Percentiles rank a stretch among this genome's conserved stretches.
Conservation (phyloP, 2,888 invertebrate genomes). For the Notocelia uddmanniana region DNA sequence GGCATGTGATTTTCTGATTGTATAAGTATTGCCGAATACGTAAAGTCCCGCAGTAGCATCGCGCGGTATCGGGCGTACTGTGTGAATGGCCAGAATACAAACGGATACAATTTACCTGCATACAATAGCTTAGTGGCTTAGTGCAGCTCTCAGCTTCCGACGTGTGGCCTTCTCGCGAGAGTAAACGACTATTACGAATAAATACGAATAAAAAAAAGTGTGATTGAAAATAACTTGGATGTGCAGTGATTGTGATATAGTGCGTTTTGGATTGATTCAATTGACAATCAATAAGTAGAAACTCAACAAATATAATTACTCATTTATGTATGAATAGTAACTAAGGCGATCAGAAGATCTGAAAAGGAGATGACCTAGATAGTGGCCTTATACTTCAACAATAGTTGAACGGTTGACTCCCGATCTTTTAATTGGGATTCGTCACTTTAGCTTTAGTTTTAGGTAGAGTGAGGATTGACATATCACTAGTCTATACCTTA, state of each 20-base stretch:
- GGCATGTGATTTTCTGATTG: constrained; percentile 61
- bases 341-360: neutral
- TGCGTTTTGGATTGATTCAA: neutral
- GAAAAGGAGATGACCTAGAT: neutral
- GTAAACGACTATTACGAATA: constrained; percentile 51
- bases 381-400: neutral
- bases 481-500: too few relatives aligned
- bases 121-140: constrained; percentile 84
- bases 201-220: constrained; percentile 32
- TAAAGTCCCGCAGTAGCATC: constrained; percentile 34
- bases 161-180: constrained; percentile 72
- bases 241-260: constrained; percentile 35
- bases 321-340: neutral
- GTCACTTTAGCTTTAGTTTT: neutral
- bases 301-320: neutral
- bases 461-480: too few relatives aligned
- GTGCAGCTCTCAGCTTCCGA: constrained; percentile 81
- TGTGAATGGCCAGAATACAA: constrained; percentile 81
- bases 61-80: constrained; percentile 57
- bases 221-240: constrained; percentile 5
- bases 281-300: constrained; percentile 20
- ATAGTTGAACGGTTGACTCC: neutral
- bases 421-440: neutral
- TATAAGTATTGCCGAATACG: constrained; percentile 43
- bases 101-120: constrained; percentile 82